These are phyloP conservation scores for Drosophila yooni DNA, from an alignment of 2,888 invertebrate genomes.

Conservation along the genomic window DNA sequence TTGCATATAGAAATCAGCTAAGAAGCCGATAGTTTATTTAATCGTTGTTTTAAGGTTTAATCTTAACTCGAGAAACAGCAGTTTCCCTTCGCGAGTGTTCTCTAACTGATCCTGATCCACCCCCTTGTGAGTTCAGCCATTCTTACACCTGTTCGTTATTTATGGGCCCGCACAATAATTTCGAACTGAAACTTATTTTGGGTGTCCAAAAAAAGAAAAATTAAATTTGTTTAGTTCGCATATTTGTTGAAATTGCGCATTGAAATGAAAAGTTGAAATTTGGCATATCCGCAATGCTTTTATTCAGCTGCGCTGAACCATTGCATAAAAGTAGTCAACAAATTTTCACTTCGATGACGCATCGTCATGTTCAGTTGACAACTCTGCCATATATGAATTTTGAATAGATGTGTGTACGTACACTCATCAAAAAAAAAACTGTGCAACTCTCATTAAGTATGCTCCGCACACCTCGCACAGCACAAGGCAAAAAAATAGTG, in stretches of 20 bases:
- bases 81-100: not conserved
- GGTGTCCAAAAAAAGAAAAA: conserved; percentile 12
- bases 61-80: not conserved
- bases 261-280: conserved; percentile 9
- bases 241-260: conserved; percentile 28
- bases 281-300: conserved; percentile 12
- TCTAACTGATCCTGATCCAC: not conserved
- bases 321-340: conserved; percentile 28
- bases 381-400: conserved; percentile 37
- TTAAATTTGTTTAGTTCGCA: conserved; percentile 1
- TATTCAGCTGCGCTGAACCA: not conserved
- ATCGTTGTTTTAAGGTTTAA: not conserved
- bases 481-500: not conserved
- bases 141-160: not conserved
- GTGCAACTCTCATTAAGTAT: conserved; percentile 4
- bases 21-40: not conserved
- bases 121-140: not conserved
- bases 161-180: conserved; percentile 21
- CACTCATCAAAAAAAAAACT: not conserved
- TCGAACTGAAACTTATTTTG: conserved; percentile 10
- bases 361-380: conserved; percentile 23
- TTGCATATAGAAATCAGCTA: not conserved
- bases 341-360: conserved; percentile 40
- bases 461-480: not conserved
- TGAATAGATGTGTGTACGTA: not conserved